Base-by-base conservation (phyloP, 2,797 vertebrate species). In the Huso huso region DNA sequence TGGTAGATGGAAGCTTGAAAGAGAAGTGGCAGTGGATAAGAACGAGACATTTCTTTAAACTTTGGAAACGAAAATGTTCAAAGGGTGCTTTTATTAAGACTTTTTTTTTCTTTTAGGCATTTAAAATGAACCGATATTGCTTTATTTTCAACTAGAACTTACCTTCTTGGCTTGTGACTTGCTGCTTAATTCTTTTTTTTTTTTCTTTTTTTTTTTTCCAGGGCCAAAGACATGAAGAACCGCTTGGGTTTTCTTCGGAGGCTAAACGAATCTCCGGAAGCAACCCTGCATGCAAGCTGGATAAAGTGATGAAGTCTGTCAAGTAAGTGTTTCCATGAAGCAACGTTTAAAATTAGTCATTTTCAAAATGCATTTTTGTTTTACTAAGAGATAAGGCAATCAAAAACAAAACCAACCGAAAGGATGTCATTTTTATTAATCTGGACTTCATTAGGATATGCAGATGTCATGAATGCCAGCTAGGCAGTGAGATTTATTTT, bases 171-270 rank as follows among this genome's bases (percentile, higher is more conserved):
- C 52, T 55, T 55, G 52, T 55, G 52, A n/a, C 9, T 55, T n/a
- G 9, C 6, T 3, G 52, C 23, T 37, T 2, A 55, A 55, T 55
- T 55, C n/a, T 55, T 55, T 10, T 55, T 55, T 55, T 55, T 55
- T 2, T 80, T 73, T 15, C 48, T 55, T 55, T 2, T 80, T 73
- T 15, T 49, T 52, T 64, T 57, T 37, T 4, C 23, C 81, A 98
- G 95, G 91, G 94, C 95, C 91, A 96, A 96, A 90, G 95, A 97
- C 83, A 93, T 96, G 93, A 97, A 96, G 92, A 96, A 94, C 81
- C 92, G 95, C 0, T 78, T 98, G 84, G 94, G 93, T 69, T 93
- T 97, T 84, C 92, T 97, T 77, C 90, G 94, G 78, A 89, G 92
- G 76, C 87, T 93, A 77, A 94, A 93, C 63, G 96, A 96, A 71